A percentile compares a stretch with the other conserved stretches of the same genome.
phyloP scores from a whole-genome alignment of 2,113 vertebrate species.

The Hydropotes inermis region DNA sequence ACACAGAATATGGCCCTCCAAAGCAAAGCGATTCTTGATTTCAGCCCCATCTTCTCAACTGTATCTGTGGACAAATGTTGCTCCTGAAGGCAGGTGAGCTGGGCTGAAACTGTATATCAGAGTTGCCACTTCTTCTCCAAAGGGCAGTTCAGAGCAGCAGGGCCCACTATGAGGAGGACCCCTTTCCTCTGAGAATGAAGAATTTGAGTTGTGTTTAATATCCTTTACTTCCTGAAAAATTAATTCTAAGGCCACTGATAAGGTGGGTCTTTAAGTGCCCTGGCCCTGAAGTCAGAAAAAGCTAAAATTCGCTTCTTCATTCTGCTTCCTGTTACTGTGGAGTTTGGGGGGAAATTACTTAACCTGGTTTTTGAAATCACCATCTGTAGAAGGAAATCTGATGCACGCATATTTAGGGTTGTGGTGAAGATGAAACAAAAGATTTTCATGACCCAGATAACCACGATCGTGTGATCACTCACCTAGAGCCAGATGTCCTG shows the following conservation, averaged over 20 bases:
- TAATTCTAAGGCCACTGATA: background rate
- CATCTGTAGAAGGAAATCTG: background rate
- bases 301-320: background rate
- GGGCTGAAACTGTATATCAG: slow-evolving; percentile 44
- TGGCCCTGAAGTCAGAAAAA: background rate
- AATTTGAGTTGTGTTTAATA: background rate
- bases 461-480: background rate
- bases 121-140: slow-evolving; percentile 31
- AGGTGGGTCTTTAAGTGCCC: background rate
- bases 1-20: background rate
- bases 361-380: background rate
- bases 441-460: background rate
- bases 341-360: background rate
- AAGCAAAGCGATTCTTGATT: slow-evolving; percentile 39
- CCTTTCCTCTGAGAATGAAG: background rate
- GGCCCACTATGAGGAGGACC: slow-evolving; percentile 44
- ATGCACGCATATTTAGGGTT: background rate
- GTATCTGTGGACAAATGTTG: slow-evolving; percentile 61
- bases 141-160: slow-evolving; percentile 48
- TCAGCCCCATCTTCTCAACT: slow-evolving; percentile 37
- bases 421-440: background rate
- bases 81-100: slow-evolving; percentile 58
- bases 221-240: background rate
- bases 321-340: background rate
- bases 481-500: background rate